These are phyloP conservation scores for Sylvia atricapilla DNA, from an alignment of 2,113 vertebrate genomes.

Conservation along the genomic window DNA sequence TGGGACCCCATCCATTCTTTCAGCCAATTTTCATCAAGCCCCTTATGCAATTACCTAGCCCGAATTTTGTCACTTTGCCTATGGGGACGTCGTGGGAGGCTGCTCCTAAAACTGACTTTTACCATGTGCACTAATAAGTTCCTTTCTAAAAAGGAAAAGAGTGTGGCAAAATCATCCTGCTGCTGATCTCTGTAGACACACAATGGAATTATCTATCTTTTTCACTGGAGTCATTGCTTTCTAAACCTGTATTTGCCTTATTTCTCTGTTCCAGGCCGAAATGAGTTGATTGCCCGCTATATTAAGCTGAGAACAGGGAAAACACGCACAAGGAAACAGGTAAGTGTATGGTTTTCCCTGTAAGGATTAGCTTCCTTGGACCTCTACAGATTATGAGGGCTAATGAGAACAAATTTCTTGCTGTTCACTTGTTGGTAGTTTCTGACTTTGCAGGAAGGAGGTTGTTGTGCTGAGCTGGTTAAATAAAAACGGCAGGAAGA, in stretches of 20 bases:
- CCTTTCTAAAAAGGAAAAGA: background rate
- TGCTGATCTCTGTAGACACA: background rate
- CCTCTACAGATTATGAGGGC: background rate
- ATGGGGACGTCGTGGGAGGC: background rate
- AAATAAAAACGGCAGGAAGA: background rate
- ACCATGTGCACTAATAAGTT: background rate
- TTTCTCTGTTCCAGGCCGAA: conserved; percentile 80
- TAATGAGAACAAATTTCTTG: background rate
- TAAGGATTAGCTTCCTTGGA: background rate
- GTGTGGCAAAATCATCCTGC: background rate
- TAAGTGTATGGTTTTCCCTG: conserved; percentile 42
- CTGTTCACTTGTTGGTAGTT: background rate
- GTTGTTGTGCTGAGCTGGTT: background rate
- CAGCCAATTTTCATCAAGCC: background rate
- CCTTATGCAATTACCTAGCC: background rate
- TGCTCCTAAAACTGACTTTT: background rate
- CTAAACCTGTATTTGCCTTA: background rate
- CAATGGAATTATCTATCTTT: background rate
- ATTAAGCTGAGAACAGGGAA: conserved; percentile 97
- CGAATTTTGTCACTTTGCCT: background rate
- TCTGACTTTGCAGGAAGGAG: background rate
- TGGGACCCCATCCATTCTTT: rapidly evolving
- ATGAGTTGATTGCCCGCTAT: conserved; percentile 94
- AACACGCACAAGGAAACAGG: conserved; percentile 96
- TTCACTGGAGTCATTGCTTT: background rate